A percentile compares a stretch with the other conserved stretches of the same genome.
Evolutionary conservation across 2,113 vertebrate species (phyloP).

Genomic region (Poeciliopsis prolifica): DNA sequence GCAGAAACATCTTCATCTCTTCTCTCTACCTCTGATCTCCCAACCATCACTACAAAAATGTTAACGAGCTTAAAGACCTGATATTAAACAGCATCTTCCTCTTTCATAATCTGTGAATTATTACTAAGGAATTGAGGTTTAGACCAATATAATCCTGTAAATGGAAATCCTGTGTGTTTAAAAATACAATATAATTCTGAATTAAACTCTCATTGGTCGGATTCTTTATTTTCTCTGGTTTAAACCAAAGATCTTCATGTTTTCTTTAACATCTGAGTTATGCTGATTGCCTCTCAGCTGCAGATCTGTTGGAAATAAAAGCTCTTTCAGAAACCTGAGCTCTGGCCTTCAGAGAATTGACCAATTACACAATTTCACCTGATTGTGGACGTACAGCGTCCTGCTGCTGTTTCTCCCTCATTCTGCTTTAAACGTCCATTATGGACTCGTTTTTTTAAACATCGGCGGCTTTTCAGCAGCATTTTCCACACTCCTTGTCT

Average conservation of each 20-base stretch:
- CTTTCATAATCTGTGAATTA: neutral
- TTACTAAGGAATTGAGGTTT: neutral
- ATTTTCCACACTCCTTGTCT: neutral
- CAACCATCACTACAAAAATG: no score
- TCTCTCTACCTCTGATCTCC: no score
- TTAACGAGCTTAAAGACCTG: no score
- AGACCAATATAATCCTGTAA: neutral
- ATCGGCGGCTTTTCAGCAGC: slow-evolving; percentile 2
- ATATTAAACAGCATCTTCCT: no score
- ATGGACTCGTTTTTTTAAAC: slow-evolving; percentile 1
- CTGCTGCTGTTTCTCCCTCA: slow-evolving; percentile 8
- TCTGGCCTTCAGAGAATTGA: neutral
- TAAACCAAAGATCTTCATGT: neutral
- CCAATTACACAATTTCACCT: slow-evolving; percentile 1
- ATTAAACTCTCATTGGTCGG: neutral
- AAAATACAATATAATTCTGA: neutral
- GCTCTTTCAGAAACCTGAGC: neutral
- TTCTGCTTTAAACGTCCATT: neutral
- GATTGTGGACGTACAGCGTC: slow-evolving; percentile 11
- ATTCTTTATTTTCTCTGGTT: neutral
- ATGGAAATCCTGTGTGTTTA: neutral
- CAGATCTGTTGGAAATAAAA: slow-evolving; percentile 9
- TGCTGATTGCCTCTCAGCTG: neutral
- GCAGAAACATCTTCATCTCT: no score
- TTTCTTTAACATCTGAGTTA: neutral